A percentile compares a stretch with the other conserved stretches of the same genome.
phyloP scores from a whole-genome alignment of 1,140 invertebrate species.

The Trinorchestia longiramus region DNA sequence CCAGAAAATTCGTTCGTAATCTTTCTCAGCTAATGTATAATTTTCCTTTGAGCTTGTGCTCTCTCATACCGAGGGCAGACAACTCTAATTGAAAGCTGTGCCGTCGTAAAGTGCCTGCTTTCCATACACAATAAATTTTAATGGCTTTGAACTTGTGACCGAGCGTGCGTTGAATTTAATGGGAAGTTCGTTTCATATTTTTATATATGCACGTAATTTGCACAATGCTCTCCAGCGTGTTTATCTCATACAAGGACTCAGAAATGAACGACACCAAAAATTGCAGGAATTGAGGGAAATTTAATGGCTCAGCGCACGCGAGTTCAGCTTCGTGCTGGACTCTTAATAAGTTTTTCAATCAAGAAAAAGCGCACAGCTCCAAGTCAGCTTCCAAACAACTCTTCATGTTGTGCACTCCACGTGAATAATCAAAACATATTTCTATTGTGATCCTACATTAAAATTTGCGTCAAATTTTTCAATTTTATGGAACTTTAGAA shows the following conservation, averaged over 20 bases:
- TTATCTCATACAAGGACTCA: slow-evolving; percentile 9
- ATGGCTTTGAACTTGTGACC: slow-evolving; percentile 48
- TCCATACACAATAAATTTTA: slow-evolving; percentile 26
- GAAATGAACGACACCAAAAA: neutral
- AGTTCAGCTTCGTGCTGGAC: neutral
- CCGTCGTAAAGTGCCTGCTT: slow-evolving; percentile 34
- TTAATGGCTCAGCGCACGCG: neutral
- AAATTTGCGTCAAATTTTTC: too few species aligned
- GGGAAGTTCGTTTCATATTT: slow-evolving; percentile 37
- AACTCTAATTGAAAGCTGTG: slow-evolving; percentile 25
- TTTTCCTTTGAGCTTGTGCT: slow-evolving; percentile 28
- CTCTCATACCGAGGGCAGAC: slow-evolving; percentile 37
- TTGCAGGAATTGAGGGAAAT: slow-evolving; percentile 8
- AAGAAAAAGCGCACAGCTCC: neutral
- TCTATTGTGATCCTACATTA: too few species aligned
- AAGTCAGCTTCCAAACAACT: neutral
- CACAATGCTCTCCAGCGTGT: slow-evolving; percentile 2
- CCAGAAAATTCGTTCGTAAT: slow-evolving; percentile 40
- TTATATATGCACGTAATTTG: slow-evolving; percentile 38
- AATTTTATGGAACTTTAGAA: too few species aligned
- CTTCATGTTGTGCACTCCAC: neutral
- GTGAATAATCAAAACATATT: too few species aligned
- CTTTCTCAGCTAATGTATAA: slow-evolving; percentile 21
- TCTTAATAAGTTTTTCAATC: neutral
- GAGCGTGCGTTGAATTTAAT: slow-evolving; percentile 38